Percentiles rank a stretch among this genome's conserved stretches.
Conservation (phyloP, 2,797 vertebrate genomes). For the Falco columbarius region DNA sequence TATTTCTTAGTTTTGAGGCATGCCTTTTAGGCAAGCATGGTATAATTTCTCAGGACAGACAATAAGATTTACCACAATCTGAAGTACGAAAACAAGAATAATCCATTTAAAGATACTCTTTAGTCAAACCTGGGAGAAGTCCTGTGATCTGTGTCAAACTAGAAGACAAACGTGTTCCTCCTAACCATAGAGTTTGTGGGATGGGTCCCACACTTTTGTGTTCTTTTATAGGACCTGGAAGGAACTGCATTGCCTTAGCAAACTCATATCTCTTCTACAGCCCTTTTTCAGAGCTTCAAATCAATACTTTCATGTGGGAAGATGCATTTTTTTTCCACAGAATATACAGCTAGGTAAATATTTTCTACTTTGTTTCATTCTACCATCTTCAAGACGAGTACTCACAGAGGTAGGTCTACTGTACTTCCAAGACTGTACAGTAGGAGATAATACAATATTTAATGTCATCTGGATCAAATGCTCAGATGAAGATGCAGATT, state of each 20-base stretch:
- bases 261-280: not conserved
- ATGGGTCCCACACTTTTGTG: rapidly evolving
- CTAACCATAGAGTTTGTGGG: not conserved
- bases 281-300: not conserved
- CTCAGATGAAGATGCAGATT: not conserved
- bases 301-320: not conserved
- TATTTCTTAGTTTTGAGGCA: not conserved
- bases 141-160: not conserved
- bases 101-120: not conserved
- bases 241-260: not conserved
- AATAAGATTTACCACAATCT: not conserved
- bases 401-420: not conserved
- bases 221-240: not conserved
- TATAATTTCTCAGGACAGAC: not conserved
- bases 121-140: not conserved
- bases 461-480: not conserved
- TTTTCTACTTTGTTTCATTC: not conserved
- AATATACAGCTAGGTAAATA: not conserved
- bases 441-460: not conserved
- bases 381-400: not conserved
- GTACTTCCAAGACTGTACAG: not conserved
- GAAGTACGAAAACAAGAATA: not conserved
- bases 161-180: not conserved
- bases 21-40: rapidly evolving
- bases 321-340: not conserved